These are phyloP conservation scores for Vidua macroura DNA, from an alignment of 2,113 vertebrate genomes.

Conservation along the genomic window DNA sequence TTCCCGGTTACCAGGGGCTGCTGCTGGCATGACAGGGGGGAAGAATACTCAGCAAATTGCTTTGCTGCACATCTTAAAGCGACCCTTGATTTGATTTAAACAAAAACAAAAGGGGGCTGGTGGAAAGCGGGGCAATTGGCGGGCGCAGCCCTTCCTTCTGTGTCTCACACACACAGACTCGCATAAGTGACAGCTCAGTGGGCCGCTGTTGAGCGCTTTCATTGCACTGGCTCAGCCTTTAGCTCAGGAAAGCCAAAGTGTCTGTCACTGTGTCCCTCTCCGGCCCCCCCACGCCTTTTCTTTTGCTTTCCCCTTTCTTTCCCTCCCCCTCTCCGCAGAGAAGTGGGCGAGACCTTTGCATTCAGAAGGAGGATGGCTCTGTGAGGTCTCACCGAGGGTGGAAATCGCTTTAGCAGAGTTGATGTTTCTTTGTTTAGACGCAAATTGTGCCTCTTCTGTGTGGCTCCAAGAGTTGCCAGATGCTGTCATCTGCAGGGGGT, in stretches of 20 bases:
- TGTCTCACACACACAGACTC: constrained; percentile 33
- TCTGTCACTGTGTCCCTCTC: constrained; percentile 45
- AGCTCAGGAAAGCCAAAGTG: constrained; percentile 56
- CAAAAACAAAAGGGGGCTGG: constrained; percentile 68
- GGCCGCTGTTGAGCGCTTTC: constrained; percentile 48
- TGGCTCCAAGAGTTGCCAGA: constrained; percentile 16
- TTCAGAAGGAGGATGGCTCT: constrained; percentile 68
- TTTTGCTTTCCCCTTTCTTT: constrained; percentile 54
- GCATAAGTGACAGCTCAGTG: constrained; percentile 64
- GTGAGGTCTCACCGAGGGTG: constrained; percentile 66
- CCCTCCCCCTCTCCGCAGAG: constrained; percentile 48
- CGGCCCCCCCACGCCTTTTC: not conserved
- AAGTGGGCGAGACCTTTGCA: constrained; percentile 68
- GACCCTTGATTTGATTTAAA: constrained; percentile 65
- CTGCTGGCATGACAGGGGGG: constrained; percentile 40
- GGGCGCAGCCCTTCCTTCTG: constrained; percentile 39
- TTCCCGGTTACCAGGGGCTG: constrained; percentile 64
- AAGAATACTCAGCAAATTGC: constrained; percentile 65
- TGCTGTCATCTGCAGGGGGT: constrained; percentile 44
- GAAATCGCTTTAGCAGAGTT: constrained; percentile 63
- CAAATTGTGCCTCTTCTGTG: constrained; percentile 38
- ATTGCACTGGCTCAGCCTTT: constrained; percentile 61
- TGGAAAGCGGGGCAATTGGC: constrained; percentile 59
- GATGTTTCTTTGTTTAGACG: constrained; percentile 68
- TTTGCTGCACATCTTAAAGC: constrained; percentile 57